Base-by-base conservation (phyloP, 2,113 vertebrate species). In the Bolborhynchus lineola region DNA sequence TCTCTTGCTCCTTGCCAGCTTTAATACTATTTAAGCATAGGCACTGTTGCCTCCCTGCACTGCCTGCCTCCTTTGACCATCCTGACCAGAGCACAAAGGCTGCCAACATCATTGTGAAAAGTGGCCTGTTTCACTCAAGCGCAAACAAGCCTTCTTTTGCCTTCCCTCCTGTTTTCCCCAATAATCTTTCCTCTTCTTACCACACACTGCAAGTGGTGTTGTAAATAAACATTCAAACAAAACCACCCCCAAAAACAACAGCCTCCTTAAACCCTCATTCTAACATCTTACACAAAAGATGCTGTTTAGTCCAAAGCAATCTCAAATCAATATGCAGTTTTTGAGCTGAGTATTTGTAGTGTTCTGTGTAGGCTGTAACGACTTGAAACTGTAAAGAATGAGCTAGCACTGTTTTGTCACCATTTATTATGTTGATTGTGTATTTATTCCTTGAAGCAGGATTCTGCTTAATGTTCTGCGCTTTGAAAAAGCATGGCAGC, bases 351-450 rank as follows among this genome's bases (percentile, higher is more conserved):
- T 77, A 82, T 90, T 82, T 92, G 2, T 7, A 49, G 68, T 13
- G 37, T 68, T 95, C 53, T 7, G 3, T 41, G 29, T 9, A 46
- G 90, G 92, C 82, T 94, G 65, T 57, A 60, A 52, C 10, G 12
- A 90, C 53, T 91, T 92, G 44, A 76, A 93, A 87, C 78, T 77
- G 72, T 94, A 88, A 95, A 95, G 85, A 93, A 78, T 46, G 90
- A 93, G 85, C 72, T 26, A 42, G 44, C 55, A 70, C 52, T 90
- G 41, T 96, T 97, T 96, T 92, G 87, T 94, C 87, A 90, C 90
- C 64, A 92, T 97, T 95, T 97, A 92, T 97, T 96, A 97, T 84
- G 95, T 90, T 95, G 96, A 97, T 97, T 94, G 90, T 71, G 33
- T 95, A 82, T 96, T 96, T 97, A 95, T 98, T 97, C 90, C 91